A percentile compares a stretch with the other conserved stretches of the same genome.
These are phyloP conservation scores for Copsychus sechellarum DNA, from an alignment of 2,113 vertebrate genomes.

Conservation along the genomic window DNA sequence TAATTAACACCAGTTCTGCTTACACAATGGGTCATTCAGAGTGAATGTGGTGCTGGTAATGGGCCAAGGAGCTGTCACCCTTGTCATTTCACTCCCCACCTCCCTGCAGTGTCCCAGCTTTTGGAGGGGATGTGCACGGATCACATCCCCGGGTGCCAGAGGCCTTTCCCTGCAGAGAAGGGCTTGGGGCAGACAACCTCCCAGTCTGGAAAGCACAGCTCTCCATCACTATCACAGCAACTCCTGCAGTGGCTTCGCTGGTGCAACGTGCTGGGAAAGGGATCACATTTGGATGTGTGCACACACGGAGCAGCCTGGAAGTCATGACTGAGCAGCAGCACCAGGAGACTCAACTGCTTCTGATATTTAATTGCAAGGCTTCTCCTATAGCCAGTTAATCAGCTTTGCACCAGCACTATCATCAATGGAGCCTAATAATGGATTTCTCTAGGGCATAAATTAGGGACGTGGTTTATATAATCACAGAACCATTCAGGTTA, in stretches of 20 bases:
- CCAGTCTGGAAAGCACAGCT: not conserved
- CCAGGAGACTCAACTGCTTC: not conserved
- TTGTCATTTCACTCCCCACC: not conserved
- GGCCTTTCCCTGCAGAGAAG: not conserved
- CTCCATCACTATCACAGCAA: not conserved
- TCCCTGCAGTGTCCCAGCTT: not conserved
- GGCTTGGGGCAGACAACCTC: not conserved
- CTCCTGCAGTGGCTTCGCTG: rapidly evolving
- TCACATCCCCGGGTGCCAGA: not conserved
- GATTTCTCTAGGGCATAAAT: not conserved
- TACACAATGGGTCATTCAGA: constrained; percentile 43
- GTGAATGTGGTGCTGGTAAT: not conserved
- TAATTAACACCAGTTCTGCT: constrained; percentile 37
- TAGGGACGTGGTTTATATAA: not conserved
- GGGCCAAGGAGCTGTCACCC: not conserved
- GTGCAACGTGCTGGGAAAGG: not conserved
- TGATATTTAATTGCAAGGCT: not conserved
- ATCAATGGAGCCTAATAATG: not conserved
- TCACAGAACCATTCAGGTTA: not conserved
- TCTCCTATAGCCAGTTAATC: not conserved
- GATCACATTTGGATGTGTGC: not conserved
- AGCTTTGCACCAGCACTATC: not conserved
- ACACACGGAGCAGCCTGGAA: not conserved
- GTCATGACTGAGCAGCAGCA: not conserved
- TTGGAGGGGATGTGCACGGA: not conserved